Conservation (phyloP, 2,888 invertebrate genomes). For the Chymomyza procnemis region DNA sequence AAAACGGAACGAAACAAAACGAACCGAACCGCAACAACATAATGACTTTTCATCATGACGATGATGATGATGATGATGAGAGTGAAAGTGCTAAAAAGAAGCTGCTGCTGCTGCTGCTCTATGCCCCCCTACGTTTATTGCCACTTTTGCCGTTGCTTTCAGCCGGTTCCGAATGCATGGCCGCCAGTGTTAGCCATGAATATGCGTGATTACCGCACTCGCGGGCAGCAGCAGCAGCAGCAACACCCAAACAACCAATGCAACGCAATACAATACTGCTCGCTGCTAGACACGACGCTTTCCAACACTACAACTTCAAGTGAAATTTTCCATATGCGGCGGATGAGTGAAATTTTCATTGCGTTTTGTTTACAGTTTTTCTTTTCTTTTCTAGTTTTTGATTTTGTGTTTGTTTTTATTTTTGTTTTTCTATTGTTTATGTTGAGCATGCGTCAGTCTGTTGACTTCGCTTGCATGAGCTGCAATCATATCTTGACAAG, state of each 20-base stretch:
- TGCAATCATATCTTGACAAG: constrained; percentile 46
- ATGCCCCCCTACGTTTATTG: too few species aligned
- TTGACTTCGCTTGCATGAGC: neutral
- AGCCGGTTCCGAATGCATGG: constrained; percentile 23
- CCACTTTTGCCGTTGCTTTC: neutral
- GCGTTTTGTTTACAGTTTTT: constrained; percentile 50
- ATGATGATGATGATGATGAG: constrained; percentile 40
- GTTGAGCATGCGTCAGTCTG: constrained; percentile 9
- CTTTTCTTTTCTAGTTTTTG: constrained; percentile 3
- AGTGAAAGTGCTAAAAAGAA: constrained; percentile 67
- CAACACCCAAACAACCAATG: constrained; percentile 4
- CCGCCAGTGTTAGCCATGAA: constrained; percentile 22
- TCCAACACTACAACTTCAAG: constrained; percentile 55
- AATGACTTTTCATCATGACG: neutral
- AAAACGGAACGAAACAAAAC: constrained; percentile 46
- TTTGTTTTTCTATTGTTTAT: constrained; percentile 1
- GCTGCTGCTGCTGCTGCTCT: constrained; percentile 1
- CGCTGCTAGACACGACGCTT: neutral
- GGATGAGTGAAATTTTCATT: constrained; percentile 58
- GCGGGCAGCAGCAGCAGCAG: constrained; percentile 21
- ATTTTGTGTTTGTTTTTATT: constrained; percentile 17
- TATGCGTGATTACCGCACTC: constrained; percentile 64
- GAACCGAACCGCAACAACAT: constrained; percentile 32
- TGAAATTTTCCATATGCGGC: constrained; percentile 69
- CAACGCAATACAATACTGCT: neutral